phyloP scores from a whole-genome alignment of 1,140 invertebrate genomes.

The Hyles vespertilio region DNA sequence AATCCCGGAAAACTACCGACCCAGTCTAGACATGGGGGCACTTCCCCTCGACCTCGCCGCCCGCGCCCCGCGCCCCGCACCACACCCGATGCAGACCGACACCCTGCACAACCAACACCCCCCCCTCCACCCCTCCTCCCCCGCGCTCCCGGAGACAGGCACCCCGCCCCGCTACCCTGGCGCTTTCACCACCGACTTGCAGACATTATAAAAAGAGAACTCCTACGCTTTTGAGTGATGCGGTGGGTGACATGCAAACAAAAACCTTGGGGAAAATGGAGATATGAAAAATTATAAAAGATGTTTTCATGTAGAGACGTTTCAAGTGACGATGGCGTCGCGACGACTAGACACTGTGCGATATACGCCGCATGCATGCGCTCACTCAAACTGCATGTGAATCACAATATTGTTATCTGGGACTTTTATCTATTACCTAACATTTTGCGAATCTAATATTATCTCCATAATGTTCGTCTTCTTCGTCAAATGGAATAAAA shows the following conservation, averaged over 20 bases:
- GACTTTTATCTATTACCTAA: too few species aligned
- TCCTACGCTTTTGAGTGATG: slow-evolving; percentile 57
- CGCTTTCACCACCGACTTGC: slow-evolving; percentile 71
- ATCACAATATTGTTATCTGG: too few species aligned
- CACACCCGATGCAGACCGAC: slow-evolving; percentile 43
- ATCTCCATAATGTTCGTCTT: too few species aligned
- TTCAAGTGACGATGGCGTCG: slow-evolving; percentile 10
- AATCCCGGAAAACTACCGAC: slow-evolving; percentile 75
- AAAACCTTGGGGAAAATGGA: slow-evolving; percentile 37
- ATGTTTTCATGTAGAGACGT: slow-evolving; percentile 26
- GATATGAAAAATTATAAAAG: slow-evolving; percentile 38
- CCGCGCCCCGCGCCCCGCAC: slow-evolving; percentile 32
- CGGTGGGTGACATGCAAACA: slow-evolving; percentile 48
- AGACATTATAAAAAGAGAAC: slow-evolving; percentile 70
- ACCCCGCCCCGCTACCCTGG: slow-evolving; percentile 38
- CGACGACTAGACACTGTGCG: too few species aligned
- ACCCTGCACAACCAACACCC: not conserved
- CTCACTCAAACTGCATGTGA: too few species aligned
- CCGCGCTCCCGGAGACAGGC: not conserved
- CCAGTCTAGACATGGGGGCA: slow-evolving; percentile 74
- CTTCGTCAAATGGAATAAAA: too few species aligned
- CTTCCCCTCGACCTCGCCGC: slow-evolving; percentile 45
- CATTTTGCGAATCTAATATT: too few species aligned
- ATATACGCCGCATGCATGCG: too few species aligned
- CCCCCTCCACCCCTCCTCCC: not conserved